Conservation (phyloP, 2,113 vertebrate species). For the Atlantisia rogersi region DNA sequence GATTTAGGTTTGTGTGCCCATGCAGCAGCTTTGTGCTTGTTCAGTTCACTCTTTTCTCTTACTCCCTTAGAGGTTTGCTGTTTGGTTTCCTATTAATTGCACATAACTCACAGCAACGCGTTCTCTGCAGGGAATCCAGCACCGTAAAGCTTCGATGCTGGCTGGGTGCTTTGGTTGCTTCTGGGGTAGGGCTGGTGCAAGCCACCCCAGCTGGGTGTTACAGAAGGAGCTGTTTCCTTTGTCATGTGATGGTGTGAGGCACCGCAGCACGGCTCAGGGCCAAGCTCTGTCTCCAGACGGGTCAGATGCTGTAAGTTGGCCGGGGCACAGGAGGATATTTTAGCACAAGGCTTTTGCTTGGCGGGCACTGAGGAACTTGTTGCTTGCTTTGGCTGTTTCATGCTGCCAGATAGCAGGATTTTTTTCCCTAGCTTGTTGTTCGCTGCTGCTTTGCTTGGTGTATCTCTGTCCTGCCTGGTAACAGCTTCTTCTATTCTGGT, state of each 20-base stretch:
- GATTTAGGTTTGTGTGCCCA: not conserved
- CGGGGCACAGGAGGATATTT: slow-evolving; percentile 13
- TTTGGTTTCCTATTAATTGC: not conserved
- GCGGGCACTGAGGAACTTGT: slow-evolving; percentile 25
- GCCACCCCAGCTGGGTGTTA: not conserved
- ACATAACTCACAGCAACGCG: not conserved
- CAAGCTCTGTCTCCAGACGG: slow-evolving; percentile 25
- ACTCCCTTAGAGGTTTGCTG: not conserved
- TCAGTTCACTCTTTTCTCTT: not conserved
- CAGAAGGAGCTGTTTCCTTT: not conserved
- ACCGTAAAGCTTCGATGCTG: not conserved
- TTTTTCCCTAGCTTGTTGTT: slow-evolving; percentile 25
- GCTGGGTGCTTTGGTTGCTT: not conserved
- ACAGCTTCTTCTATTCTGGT: slow-evolving; percentile 63
- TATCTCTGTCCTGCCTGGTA: slow-evolving; percentile 55
- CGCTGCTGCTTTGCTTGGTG: slow-evolving; percentile 10
- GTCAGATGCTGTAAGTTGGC: slow-evolving; percentile 26
- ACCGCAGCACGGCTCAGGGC: not conserved
- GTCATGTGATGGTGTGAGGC: not conserved
- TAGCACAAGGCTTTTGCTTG: slow-evolving; percentile 37
- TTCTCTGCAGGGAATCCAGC: not conserved
- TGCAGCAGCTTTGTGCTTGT: not conserved
- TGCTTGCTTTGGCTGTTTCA: slow-evolving; percentile 17
- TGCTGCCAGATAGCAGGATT: slow-evolving; percentile 48
- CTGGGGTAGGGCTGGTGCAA: not conserved